Evolutionary conservation across 2,113 vertebrate genomes (phyloP).

Genomic region (Odocoileus virginianus): DNA sequence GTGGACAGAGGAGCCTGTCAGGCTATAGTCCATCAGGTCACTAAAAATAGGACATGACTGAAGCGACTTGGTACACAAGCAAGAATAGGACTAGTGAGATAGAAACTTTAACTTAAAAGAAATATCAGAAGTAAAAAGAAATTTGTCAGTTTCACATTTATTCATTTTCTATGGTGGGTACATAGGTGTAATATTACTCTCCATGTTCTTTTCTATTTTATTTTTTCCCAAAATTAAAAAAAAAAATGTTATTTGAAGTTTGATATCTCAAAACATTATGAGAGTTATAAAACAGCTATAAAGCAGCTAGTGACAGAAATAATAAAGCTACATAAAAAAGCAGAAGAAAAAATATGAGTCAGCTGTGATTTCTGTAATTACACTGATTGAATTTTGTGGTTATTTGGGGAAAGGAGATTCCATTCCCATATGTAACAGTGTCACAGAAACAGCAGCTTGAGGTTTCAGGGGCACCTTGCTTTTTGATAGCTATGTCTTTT

Average conservation of each 20-base stretch:
- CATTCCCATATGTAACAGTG: neutral
- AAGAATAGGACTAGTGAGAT: neutral
- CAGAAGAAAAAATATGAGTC: constrained; percentile 44
- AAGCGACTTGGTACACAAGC: neutral
- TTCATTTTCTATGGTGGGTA: neutral
- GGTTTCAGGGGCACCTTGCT: constrained; percentile 74
- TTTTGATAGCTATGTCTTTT: constrained; percentile 63
- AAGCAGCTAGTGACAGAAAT: constrained; percentile 36
- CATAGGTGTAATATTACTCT: neutral
- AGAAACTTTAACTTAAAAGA: neutral
- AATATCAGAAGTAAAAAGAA: neutral
- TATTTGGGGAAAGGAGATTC: constrained; percentile 6
- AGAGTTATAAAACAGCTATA: constrained; percentile 44
- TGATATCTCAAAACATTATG: constrained; percentile 29
- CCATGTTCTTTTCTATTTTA: neutral
- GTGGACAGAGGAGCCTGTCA: neutral
- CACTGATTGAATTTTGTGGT: constrained; percentile 48
- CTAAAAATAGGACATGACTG: neutral
- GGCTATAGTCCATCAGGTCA: neutral
- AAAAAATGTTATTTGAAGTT: constrained; percentile 31
- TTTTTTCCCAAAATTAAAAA: neutral
- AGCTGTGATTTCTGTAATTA: constrained; percentile 48
- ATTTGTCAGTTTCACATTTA: neutral
- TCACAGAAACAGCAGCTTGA: neutral
- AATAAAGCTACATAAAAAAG: constrained; percentile 32